Conservation (phyloP, 2,113 vertebrate species). For the Isurus oxyrinchus region DNA sequence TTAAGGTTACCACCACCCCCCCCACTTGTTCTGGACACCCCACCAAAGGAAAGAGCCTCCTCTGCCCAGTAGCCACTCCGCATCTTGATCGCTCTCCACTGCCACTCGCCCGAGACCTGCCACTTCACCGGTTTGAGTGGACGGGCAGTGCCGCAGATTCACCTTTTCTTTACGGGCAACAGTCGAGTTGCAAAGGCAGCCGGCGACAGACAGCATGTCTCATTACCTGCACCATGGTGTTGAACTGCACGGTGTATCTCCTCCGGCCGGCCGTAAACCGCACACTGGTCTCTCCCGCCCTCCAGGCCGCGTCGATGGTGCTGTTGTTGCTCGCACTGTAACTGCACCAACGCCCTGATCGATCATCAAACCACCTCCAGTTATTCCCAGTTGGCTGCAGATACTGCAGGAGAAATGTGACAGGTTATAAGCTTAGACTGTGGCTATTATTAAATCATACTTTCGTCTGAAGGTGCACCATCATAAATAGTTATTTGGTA, state of each 20-base stretch:
- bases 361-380: conserved; percentile 93
- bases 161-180: too few species aligned
- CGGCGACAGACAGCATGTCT: background rate
- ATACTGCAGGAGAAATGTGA: conserved; percentile 59
- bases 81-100: too few species aligned
- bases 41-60: too few species aligned
- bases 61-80: too few species aligned
- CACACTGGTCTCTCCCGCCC: conserved; percentile 84
- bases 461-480: too few species aligned
- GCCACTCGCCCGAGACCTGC: too few species aligned
- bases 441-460: background rate
- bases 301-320: conserved; percentile 87
- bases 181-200: too few species aligned
- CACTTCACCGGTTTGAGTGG: too few species aligned
- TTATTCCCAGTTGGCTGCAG: conserved; percentile 85
- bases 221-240: conserved; percentile 88
- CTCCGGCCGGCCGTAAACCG: conserved; percentile 83
- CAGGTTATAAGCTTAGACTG: background rate
- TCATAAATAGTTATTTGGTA: too few species aligned
- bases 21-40: too few species aligned
- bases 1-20: too few species aligned
- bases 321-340: conserved; percentile 91
- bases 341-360: conserved; percentile 89
- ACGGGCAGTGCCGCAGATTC: too few species aligned
- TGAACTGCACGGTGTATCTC: conserved; percentile 87